phyloP scores from a whole-genome alignment of 2,797 vertebrate species.

The Anas acuta region DNA sequence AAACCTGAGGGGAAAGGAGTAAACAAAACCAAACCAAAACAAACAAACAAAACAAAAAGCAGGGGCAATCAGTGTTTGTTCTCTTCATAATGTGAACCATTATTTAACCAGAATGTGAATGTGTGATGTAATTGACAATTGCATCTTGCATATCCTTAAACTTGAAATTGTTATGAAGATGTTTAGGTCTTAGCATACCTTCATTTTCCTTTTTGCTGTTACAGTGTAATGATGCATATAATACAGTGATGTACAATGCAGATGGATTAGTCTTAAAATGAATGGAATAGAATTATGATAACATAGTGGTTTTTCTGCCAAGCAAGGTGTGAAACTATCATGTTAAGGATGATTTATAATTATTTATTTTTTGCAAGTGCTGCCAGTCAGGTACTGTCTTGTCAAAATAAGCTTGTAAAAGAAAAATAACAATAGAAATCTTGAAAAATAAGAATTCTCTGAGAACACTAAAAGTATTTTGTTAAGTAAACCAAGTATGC shows the following conservation, averaged over 20 bases:
- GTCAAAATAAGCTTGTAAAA: constrained; percentile 7
- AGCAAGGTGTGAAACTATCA: constrained; percentile 37
- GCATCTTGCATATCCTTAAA: constrained; percentile 14
- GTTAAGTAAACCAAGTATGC: not conserved
- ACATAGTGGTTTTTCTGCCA: not conserved
- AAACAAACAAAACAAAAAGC: not conserved
- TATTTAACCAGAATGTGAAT: not conserved
- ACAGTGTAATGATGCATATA: constrained; percentile 56
- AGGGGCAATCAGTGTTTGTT: not conserved
- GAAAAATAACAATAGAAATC: not conserved
- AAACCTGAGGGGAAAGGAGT: not conserved
- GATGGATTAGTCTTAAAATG: constrained; percentile 44
- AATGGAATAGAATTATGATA: constrained; percentile 31
- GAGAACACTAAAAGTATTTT: not conserved
- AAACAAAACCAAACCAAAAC: not conserved
- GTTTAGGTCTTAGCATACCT: constrained; percentile 38
- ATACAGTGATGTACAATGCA: constrained; percentile 22
- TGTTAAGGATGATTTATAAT: constrained; percentile 47
- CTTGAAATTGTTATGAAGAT: constrained; percentile 43
- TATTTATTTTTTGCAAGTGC: constrained; percentile 16
- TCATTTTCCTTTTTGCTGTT: constrained; percentile 53
- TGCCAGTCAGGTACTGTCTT: not conserved
- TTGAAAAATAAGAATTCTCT: not conserved
- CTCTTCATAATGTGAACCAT: not conserved
- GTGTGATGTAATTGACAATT: not conserved